These are phyloP conservation scores for Hermaeophaga mercurialis DNA, from an alignment of 2,888 invertebrate genomes.

Conservation along the genomic window DNA sequence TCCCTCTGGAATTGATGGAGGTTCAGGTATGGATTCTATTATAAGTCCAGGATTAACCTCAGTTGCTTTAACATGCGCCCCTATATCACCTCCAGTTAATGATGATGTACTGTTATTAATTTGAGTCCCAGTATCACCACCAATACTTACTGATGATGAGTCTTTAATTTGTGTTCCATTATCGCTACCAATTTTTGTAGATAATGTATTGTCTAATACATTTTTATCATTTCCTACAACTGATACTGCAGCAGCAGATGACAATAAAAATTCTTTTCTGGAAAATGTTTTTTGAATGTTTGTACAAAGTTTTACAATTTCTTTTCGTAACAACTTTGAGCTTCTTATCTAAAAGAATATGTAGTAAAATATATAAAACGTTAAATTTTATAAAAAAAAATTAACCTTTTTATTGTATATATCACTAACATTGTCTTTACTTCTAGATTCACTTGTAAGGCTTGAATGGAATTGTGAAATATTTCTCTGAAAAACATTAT, in stretches of 20 bases:
- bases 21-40: constrained; percentile 43
- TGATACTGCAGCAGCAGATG: constrained; percentile 24
- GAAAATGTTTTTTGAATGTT: constrained; percentile 29
- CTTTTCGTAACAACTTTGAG: constrained; percentile 33
- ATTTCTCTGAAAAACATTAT: constrained; percentile 5
- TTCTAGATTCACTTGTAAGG: background rate
- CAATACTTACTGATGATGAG: background rate
- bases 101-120: no score
- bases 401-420: constrained; percentile 3
- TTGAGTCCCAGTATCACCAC: background rate
- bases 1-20: constrained; percentile 52
- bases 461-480: constrained; percentile 1
- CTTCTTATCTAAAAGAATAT: constrained; percentile 12
- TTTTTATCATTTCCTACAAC: constrained; percentile 15
- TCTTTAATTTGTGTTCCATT: background rate
- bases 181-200: background rate
- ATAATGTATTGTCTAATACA: background rate
- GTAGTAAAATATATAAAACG: constrained; percentile 20
- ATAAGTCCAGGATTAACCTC: constrained; percentile 14
- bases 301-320: constrained; percentile 35
- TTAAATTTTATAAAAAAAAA: background rate
- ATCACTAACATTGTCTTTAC: background rate
- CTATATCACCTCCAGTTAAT: no score
- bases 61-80: constrained; percentile 10
- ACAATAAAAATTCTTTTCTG: constrained; percentile 19